Evolutionary conservation across 2,888 invertebrate genomes (phyloP), one percentile per base, ranked within the genome.

Genomic region (Tetropium fuscum): DNA sequence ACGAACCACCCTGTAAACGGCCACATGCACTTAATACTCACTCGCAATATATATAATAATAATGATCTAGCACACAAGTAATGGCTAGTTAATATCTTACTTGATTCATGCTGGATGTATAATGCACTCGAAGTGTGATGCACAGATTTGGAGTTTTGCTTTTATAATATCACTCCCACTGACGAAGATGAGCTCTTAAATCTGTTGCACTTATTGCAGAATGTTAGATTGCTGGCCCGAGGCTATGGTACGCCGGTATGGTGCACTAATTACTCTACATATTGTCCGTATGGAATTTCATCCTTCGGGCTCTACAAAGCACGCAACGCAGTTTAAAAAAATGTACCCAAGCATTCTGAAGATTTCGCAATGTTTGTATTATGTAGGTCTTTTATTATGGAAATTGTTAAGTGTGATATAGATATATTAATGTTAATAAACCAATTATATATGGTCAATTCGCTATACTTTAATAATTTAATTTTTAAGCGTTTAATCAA

Each of bases 71-170:
- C 27, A 11, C 20, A 36, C 40, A 25, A 20, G 25, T 41, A 34
- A 22, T 43, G 34, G 25, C 10, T 22, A 3, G 22, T 22, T 19
- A 47, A 51, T 45, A 25, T 38, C 70, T 71, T 68, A 71, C 71
- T 68, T 64, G 65, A 56, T 62, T 66, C 71, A 71, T 71, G 58
- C 53, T 68, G 63, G 55, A 63, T 47, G 58, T 67, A 36, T 10
- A 55, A 55, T 63, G 56, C 56, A 62, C 64, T 64, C 38, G 57
- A 45, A 58, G 36, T 58, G 60, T 68, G 68, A 67, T 70, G 66
- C 59, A 64, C 30, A 47, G 63, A 58, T 68, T 63, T 56, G 60
- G 59, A 48, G 43, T 43, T 64, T 68, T 56, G 57, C 66, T 63
- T 66, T 64, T 66, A 69, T 70, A 69, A 51, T 45, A 30, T 58